Conservation (phyloP, 2,888 invertebrate genomes). For the Zygogramma bicolorata region DNA sequence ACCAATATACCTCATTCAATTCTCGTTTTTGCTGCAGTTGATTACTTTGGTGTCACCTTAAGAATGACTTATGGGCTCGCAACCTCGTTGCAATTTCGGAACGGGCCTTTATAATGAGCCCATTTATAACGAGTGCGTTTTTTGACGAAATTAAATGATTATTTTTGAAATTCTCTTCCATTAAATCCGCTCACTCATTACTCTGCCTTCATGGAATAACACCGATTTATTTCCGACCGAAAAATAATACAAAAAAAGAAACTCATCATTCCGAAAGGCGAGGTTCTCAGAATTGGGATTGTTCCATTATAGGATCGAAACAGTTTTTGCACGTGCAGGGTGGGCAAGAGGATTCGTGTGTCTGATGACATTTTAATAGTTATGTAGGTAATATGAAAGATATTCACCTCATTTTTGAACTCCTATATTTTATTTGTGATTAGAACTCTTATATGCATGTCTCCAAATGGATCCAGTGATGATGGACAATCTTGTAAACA, state of each 20-base stretch:
- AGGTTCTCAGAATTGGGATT: not conserved
- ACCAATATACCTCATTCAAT: not conserved
- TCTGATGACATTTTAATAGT: not conserved
- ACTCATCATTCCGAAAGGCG: not conserved
- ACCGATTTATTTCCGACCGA: not conserved
- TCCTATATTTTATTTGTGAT: not conserved
- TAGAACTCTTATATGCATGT: not conserved
- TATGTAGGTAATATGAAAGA: not conserved
- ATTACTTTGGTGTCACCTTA: not conserved
- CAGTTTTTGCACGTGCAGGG: not conserved
- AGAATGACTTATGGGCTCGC: not conserved
- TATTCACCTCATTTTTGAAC: not conserved
- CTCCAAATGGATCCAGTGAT: too few species aligned
- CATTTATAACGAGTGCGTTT: not conserved
- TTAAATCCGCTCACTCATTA: not conserved
- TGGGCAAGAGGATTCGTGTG: not conserved
- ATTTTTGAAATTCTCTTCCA: not conserved
- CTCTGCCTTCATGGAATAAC: not conserved
- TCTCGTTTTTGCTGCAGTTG: not conserved
- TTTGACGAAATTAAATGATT: not conserved
- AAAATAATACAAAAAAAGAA: not conserved
- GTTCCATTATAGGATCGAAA: not conserved
- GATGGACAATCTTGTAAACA: too few species aligned
- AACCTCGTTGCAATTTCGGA: not conserved
- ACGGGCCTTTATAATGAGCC: slow-evolving; percentile 1